phyloP scores from a whole-genome alignment of 2,888 invertebrate species.

The Coenonympha arcania region DNA sequence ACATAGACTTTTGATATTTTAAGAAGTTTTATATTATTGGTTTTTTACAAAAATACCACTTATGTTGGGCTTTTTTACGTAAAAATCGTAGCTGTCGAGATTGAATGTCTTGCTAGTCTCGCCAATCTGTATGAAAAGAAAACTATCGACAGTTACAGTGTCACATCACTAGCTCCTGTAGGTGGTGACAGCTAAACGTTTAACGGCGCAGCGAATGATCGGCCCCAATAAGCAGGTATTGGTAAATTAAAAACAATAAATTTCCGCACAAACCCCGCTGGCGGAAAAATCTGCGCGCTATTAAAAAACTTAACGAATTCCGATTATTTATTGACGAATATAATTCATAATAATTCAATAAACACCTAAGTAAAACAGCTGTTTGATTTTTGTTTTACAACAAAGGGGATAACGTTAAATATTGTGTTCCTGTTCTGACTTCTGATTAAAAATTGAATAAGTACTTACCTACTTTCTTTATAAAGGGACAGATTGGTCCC shows the following conservation, averaged over 20 bases:
- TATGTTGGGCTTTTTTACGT: too few species aligned
- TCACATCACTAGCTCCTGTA: constrained; percentile 28
- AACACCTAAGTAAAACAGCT: too few species aligned
- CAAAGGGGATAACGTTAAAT: too few species aligned
- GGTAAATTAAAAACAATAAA: constrained; percentile 69
- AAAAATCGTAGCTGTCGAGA: too few species aligned
- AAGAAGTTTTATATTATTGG: too few species aligned
- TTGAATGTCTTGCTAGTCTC: not conserved
- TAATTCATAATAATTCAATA: constrained; percentile 29
- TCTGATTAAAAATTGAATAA: too few species aligned
- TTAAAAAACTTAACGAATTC: constrained; percentile 54
- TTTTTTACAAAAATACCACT: too few species aligned
- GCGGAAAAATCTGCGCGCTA: constrained; percentile 34
- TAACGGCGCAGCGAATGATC: constrained; percentile 54
- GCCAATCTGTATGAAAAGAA: not conserved
- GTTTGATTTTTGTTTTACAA: too few species aligned
- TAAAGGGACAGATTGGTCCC: too few species aligned
- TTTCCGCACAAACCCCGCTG: constrained; percentile 28
- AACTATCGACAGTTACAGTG: constrained; percentile 25
- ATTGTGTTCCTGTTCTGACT: too few species aligned
- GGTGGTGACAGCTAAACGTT: constrained; percentile 47
- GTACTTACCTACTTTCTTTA: too few species aligned
- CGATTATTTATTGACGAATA: constrained; percentile 40
- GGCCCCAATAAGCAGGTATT: constrained; percentile 39
- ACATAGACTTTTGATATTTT: too few species aligned